Evolutionary conservation across 1,140 invertebrate species (phyloP).

Genomic region (Drosophila bifasciata): DNA sequence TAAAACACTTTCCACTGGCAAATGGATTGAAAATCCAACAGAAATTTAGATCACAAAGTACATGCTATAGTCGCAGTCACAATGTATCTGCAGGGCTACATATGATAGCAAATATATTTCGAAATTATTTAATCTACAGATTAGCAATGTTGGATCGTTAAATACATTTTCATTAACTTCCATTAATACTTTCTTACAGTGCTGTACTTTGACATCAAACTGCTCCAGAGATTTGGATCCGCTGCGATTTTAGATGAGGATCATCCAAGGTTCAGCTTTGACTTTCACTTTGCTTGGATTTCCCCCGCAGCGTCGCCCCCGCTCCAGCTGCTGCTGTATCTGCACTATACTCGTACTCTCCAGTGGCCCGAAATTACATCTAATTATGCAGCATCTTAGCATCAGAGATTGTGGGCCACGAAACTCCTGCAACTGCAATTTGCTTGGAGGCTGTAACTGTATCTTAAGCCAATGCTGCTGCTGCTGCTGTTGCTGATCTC

Average conservation of each 20-base stretch:
- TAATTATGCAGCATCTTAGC: slow-evolving; percentile 80
- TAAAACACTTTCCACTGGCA: neutral
- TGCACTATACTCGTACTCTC: slow-evolving; percentile 31
- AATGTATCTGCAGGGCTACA: too few species aligned
- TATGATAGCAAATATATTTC: too few species aligned
- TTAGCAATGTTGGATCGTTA: too few species aligned
- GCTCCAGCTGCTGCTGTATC: slow-evolving; percentile 9
- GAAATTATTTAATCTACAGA: too few species aligned
- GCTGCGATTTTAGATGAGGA: slow-evolving; percentile 5
- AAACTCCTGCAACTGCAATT: slow-evolving; percentile 74
- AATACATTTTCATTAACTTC: too few species aligned
- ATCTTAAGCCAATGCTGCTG: slow-evolving; percentile 41
- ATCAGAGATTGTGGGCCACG: slow-evolving; percentile 58
- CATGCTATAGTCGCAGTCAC: too few species aligned
- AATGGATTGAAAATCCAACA: too few species aligned
- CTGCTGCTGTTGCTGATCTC: slow-evolving; percentile 28
- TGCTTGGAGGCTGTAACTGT: slow-evolving; percentile 28
- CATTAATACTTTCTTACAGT: too few species aligned
- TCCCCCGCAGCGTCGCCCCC: neutral
- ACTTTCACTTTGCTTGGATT: slow-evolving; percentile 57
- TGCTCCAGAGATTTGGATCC: too few species aligned
- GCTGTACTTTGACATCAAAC: too few species aligned
- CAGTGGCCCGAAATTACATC: slow-evolving; percentile 73
- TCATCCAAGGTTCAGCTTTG: slow-evolving; percentile 44
- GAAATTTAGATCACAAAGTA: too few species aligned